phyloP scores from a whole-genome alignment of 1,140 invertebrate species.

The Temnothorax curvispinosus region DNA sequence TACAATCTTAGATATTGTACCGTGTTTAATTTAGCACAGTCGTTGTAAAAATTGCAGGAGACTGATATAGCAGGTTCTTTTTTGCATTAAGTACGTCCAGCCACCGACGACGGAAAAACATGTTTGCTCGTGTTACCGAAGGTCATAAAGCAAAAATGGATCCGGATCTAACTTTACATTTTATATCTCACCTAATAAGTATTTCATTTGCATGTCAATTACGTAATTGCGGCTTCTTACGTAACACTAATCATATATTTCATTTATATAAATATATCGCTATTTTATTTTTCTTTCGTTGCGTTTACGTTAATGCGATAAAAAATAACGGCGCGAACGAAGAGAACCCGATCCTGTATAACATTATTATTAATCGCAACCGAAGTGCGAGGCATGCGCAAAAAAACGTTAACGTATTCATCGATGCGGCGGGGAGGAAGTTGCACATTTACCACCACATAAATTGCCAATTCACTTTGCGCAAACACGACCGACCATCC shows the following conservation, averaged over 20 bases:
- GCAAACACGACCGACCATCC: background rate
- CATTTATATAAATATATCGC: background rate
- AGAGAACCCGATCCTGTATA: background rate
- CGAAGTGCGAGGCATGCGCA: background rate
- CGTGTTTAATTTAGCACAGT: background rate
- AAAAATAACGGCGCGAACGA: background rate
- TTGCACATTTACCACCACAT: conserved; percentile 20
- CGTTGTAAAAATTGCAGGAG: background rate
- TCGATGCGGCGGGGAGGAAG: background rate
- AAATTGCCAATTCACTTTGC: conserved; percentile 54
- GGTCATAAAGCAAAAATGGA: conserved; percentile 28
- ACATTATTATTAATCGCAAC: background rate
- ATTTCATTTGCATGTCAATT: conserved; percentile 1
- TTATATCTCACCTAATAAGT: background rate
- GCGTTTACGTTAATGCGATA: background rate
- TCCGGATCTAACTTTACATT: conserved; percentile 13
- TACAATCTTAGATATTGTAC: background rate
- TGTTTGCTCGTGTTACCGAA: conserved; percentile 28
- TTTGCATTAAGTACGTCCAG: conserved; percentile 20
- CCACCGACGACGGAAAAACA: conserved; percentile 1
- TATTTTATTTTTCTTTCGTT: background rate
- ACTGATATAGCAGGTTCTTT: conserved; percentile 8
- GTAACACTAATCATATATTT: background rate
- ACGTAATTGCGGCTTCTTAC: background rate
- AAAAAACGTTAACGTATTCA: conserved; percentile 23